These are phyloP conservation scores for Oreotrochilus melanogaster DNA, from an alignment of 2,113 vertebrate genomes.

Conservation along the genomic window DNA sequence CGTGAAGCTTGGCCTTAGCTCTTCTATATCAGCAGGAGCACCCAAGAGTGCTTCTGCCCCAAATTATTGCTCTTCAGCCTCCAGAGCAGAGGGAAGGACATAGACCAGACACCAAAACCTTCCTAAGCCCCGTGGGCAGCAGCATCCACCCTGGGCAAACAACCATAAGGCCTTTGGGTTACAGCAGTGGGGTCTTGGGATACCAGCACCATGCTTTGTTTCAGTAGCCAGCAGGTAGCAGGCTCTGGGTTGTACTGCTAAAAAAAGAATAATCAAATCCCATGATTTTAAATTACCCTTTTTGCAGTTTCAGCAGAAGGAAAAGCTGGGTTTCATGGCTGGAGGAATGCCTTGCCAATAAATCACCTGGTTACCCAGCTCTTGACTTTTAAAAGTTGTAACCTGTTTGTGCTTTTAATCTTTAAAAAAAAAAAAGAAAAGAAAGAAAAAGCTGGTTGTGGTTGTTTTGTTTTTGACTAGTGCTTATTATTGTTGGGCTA, in stretches of 20 bases:
- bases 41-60: background rate
- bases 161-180: background rate
- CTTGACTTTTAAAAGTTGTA: background rate
- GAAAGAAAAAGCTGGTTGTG: background rate
- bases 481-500: background rate
- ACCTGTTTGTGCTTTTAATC: background rate
- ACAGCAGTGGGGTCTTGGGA: rapidly evolving
- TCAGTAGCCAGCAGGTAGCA: background rate
- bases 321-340: background rate
- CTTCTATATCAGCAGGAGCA: background rate
- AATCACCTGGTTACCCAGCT: background rate
- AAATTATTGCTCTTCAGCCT: background rate
- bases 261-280: background rate
- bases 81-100: background rate
- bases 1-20: background rate
- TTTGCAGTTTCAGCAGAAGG: background rate
- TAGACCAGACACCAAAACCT: background rate
- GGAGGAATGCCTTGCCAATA: background rate
- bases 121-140: background rate
- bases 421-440: background rate
- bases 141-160: background rate
- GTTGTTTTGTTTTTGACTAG: background rate
- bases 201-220: rapidly evolving
- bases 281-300: background rate
- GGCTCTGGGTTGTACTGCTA: background rate